phyloP scores from a whole-genome alignment of 2,113 vertebrate species.

The Danionella cerebrum region DNA sequence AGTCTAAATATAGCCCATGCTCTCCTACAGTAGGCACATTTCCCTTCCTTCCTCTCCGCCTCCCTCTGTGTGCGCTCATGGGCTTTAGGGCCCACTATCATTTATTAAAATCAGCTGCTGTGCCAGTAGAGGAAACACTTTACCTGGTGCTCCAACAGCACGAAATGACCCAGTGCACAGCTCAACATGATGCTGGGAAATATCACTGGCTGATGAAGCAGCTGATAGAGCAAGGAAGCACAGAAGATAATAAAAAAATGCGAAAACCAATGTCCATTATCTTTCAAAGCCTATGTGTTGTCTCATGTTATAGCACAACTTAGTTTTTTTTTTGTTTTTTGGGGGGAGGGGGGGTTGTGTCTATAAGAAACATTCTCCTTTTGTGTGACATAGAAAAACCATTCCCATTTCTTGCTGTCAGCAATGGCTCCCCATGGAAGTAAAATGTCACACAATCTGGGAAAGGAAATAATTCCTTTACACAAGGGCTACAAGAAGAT shows the following conservation, averaged over 20 bases:
- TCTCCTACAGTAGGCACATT: neutral
- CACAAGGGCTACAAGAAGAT: no score
- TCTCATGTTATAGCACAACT: no score
- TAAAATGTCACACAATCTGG: no score
- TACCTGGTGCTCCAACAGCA: slow-evolving; percentile 42
- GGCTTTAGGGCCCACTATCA: slow-evolving; percentile 28
- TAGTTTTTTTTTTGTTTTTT: no score
- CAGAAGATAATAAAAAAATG: neutral
- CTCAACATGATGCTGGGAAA: slow-evolving; percentile 28
- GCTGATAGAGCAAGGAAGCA: neutral
- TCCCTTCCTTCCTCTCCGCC: neutral
- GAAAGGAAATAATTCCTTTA: no score
- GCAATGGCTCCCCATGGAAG: no score
- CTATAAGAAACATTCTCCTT: no score
- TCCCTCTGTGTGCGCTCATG: neutral
- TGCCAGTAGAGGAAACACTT: slow-evolving; percentile 29
- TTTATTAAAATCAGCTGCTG: slow-evolving; percentile 55
- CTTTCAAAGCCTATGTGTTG: no score
- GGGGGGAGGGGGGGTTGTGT: no score
- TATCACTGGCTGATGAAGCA: slow-evolving; percentile 46
- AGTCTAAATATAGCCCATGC: slow-evolving; percentile 3
- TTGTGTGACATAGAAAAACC: no score
- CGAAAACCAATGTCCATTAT: no score
- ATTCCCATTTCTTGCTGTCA: no score
- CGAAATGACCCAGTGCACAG: slow-evolving; percentile 51